Evolutionary conservation across 2,888 invertebrate genomes (phyloP).

Genomic region (Plagodis dolabraria): DNA sequence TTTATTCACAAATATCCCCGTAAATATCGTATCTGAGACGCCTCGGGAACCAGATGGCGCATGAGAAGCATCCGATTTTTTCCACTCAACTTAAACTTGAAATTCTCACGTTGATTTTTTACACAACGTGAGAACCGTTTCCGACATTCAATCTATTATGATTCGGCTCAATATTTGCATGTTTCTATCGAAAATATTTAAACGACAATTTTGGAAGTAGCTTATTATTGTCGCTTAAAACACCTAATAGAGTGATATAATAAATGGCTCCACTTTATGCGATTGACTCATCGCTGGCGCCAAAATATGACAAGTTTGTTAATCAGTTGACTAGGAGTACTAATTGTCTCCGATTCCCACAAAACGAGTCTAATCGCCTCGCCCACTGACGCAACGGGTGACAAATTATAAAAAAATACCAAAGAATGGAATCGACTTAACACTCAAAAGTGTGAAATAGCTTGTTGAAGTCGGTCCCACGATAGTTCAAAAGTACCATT

Average conservation of each 20-base stretch:
- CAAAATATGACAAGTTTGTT: constrained; percentile 62
- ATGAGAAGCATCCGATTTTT: constrained; percentile 53
- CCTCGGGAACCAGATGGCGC: constrained; percentile 61
- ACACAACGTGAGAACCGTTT: constrained; percentile 37
- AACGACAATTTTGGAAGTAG: constrained; percentile 6
- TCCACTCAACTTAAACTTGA: constrained; percentile 41
- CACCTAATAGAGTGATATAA: constrained; percentile 55
- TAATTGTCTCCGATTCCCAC: constrained; percentile 44
- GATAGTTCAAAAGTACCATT: too few relatives aligned
- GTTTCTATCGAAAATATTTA: too few relatives aligned
- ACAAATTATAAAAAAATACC: constrained; percentile 15
- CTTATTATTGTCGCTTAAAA: constrained; percentile 32
- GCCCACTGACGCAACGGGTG: constrained; percentile 11
- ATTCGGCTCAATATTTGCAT: too few relatives aligned
- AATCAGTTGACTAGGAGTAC: constrained; percentile 52
- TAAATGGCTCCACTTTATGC: constrained; percentile 52
- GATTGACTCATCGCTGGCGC: constrained; percentile 65
- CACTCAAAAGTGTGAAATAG: too few relatives aligned
- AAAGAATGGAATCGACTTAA: too few relatives aligned
- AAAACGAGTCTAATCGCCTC: constrained; percentile 20
- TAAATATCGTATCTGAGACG: constrained; percentile 51
- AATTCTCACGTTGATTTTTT: constrained; percentile 58
- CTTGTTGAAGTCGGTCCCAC: too few relatives aligned
- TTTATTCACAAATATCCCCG: constrained; percentile 62
- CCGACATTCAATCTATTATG: neutral